Conservation (phyloP, 2,113 vertebrate genomes). For the Alligator mississippiensis region DNA sequence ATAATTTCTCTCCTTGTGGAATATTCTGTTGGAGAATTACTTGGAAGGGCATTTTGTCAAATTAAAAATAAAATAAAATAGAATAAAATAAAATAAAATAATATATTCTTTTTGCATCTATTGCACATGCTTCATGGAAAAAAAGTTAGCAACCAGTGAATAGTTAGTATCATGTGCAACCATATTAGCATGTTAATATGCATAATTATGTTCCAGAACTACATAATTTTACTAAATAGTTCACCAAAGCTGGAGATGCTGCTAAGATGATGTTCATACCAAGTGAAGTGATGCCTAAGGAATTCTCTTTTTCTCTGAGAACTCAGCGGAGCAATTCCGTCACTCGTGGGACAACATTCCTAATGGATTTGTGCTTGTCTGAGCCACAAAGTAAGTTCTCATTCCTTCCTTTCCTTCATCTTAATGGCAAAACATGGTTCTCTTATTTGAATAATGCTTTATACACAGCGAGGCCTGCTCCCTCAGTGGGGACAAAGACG, state of each 20-base stretch:
- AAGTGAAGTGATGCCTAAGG: neutral
- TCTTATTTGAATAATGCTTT: slow-evolving; percentile 48
- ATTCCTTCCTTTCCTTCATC: slow-evolving; percentile 11
- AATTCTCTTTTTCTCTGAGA: neutral
- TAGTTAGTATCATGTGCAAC: neutral
- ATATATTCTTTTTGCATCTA: neutral
- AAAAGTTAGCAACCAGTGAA: neutral
- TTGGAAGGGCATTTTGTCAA: neutral
- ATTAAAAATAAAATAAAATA: too few species aligned
- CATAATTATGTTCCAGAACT: neutral
- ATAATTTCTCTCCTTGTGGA: slow-evolving; percentile 7
- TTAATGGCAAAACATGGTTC: neutral
- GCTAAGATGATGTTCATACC: neutral
- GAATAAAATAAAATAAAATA: neutral
- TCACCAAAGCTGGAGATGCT: neutral
- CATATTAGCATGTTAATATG: neutral
- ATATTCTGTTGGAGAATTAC: neutral
- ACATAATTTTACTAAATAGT: accelerated
- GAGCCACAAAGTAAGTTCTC: slow-evolving; percentile 33
- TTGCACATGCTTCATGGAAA: neutral
- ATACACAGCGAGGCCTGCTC: neutral
- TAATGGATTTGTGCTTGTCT: slow-evolving; percentile 16
- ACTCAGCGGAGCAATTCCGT: neutral
- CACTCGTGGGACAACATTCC: neutral
- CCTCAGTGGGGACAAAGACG: slow-evolving; percentile 72